Evolutionary conservation across 2,797 vertebrate genomes (phyloP).

Genomic region (Heteromormyrus szaboi): DNA sequence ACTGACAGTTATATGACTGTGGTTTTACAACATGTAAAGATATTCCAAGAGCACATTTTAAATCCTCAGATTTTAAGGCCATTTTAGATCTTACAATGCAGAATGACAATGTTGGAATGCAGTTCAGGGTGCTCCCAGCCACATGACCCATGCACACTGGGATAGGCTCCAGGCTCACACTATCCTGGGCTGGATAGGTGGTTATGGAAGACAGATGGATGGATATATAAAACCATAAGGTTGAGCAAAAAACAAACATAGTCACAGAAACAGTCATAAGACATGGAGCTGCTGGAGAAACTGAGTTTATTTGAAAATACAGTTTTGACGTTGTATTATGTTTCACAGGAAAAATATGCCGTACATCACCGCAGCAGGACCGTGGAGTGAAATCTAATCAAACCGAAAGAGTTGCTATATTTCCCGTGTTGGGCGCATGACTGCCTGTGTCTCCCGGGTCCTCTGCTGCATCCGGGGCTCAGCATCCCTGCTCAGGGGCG

Average conservation of each 20-base stretch:
- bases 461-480: conserved; percentile 23
- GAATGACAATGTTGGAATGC: neutral
- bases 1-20: neutral
- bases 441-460: neutral
- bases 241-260: neutral
- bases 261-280: neutral
- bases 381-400: neutral
- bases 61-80: neutral
- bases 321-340: neutral
- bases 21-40: neutral
- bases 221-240: neutral
- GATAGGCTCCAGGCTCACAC: neutral
- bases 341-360: neutral
- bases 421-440: neutral
- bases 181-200: neutral
- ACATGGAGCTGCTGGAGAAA: neutral
- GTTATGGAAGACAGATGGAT: neutral
- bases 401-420: neutral
- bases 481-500: conserved; percentile 66
- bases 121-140: neutral
- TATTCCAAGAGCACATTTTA: neutral
- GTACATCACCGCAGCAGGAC: neutral
- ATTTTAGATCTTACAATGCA: neutral
- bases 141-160: neutral
- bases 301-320: conserved; percentile 12